Evolutionary conservation across 2,113 vertebrate species (phyloP).

Genomic region (Muntiacus reevesi): DNA sequence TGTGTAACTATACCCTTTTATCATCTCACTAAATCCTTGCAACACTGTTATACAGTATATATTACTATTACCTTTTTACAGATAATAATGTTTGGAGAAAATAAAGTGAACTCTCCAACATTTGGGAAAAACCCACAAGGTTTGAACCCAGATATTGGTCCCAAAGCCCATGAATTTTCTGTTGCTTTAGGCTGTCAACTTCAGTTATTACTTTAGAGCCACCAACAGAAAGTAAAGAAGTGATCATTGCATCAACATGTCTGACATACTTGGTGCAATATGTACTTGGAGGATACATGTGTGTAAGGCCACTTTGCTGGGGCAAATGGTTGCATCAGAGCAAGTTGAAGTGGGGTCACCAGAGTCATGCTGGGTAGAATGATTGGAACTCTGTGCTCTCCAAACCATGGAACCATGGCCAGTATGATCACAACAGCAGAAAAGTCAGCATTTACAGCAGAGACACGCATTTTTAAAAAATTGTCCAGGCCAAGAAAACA

Average conservation of each 20-base stretch:
- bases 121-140: not conserved
- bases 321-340: not conserved
- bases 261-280: not conserved
- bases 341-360: not conserved
- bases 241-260: not conserved
- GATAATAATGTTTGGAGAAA: not conserved
- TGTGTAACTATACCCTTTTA: not conserved
- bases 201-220: not conserved
- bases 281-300: not conserved
- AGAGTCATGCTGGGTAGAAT: not conserved
- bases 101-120: not conserved
- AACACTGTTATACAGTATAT: accelerated
- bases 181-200: not conserved
- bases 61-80: not conserved
- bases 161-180: not conserved
- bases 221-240: not conserved
- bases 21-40: not conserved
- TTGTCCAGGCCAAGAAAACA: not conserved
- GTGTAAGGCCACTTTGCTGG: not conserved
- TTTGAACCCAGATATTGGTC: not conserved
- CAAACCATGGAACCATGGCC: not conserved
- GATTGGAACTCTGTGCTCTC: not conserved
- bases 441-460: not conserved
- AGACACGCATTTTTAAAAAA: not conserved
- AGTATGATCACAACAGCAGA: not conserved